Evolutionary conservation across 2,113 vertebrate species (phyloP).

Genomic region (Pantherophis guttatus): DNA sequence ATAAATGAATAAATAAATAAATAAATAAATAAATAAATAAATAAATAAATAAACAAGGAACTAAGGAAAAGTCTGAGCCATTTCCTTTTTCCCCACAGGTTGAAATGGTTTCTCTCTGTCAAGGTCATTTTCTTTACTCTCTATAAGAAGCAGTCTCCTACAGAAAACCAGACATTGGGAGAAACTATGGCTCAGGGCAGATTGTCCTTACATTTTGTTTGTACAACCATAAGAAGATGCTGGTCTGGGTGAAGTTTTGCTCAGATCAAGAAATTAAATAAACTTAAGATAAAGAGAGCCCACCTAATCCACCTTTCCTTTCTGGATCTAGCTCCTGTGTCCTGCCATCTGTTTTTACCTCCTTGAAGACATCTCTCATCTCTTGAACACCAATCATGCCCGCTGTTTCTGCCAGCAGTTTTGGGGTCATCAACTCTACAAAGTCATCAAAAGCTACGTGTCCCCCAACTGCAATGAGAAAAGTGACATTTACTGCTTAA

Average conservation of each 20-base stretch:
- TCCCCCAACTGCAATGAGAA: slow-evolving; percentile 74
- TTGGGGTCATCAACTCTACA: slow-evolving; percentile 85
- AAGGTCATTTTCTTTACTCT: not conserved
- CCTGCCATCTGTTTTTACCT: slow-evolving; percentile 65
- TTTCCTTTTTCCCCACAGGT: not conserved
- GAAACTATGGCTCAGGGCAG: not conserved
- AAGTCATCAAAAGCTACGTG: slow-evolving; percentile 86
- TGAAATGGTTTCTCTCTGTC: not conserved
- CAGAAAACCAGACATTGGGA: not conserved
- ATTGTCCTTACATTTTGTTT: not conserved
- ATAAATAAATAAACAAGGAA: not conserved
- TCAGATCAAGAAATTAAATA: not conserved
- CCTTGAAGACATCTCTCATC: slow-evolving; percentile 83
- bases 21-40: too few relatives aligned
- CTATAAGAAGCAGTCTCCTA: not conserved
- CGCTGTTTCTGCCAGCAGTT: slow-evolving; percentile 82
- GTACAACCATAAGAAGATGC: not conserved
- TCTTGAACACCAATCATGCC: slow-evolving; percentile 88
- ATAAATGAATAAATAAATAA: too few relatives aligned
- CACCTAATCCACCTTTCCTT: not conserved
- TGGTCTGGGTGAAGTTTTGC: not conserved
- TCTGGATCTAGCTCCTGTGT: not conserved
- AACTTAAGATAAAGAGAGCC: not conserved
- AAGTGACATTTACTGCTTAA: not conserved
- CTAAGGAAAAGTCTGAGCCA: not conserved